These are phyloP conservation scores for Nipponacmea schrenckii DNA, from an alignment of 2,888 invertebrate species.

Conservation along the genomic window DNA sequence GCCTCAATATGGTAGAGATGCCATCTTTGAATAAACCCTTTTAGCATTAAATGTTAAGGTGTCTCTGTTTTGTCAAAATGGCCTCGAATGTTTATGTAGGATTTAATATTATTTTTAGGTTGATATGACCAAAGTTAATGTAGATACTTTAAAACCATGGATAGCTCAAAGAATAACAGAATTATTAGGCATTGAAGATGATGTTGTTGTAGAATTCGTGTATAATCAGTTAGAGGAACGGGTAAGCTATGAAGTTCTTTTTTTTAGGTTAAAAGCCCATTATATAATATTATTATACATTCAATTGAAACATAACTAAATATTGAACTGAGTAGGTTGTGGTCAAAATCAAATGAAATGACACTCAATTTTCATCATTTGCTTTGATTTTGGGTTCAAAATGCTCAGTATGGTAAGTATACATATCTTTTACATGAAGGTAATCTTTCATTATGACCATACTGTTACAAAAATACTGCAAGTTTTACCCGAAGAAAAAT, in stretches of 20 bases:
- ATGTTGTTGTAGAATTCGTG: conserved; percentile 98
- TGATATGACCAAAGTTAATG: conserved; percentile 97
- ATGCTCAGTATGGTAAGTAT: too few species aligned
- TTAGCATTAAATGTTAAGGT: too few species aligned
- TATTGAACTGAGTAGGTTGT: background rate
- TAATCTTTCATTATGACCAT: too few species aligned
- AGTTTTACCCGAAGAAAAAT: too few species aligned
- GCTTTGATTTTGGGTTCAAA: background rate
- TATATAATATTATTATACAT: background rate
- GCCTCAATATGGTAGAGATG: too few species aligned
- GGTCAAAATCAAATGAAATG: background rate
- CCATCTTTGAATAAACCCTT: too few species aligned
- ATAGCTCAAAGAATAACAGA: conserved; percentile 96
- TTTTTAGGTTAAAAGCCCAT: background rate
- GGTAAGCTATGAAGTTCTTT: conserved; percentile 39
- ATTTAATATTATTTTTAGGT: conserved; percentile 73
- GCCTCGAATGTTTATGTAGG: too few species aligned
- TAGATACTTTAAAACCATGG: conserved; percentile 99
- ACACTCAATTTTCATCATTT: background rate
- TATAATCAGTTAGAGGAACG: conserved; percentile 91
- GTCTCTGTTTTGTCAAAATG: too few species aligned
- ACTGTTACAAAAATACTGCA: too few species aligned
- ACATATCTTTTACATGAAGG: too few species aligned
- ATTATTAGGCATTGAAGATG: conserved; percentile 96
- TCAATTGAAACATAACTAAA: background rate